A percentile compares a stretch with the other conserved stretches of the same genome.
These are phyloP conservation scores for Amphiduros pacificus DNA, from an alignment of 2,888 invertebrate species.

Conservation along the genomic window DNA sequence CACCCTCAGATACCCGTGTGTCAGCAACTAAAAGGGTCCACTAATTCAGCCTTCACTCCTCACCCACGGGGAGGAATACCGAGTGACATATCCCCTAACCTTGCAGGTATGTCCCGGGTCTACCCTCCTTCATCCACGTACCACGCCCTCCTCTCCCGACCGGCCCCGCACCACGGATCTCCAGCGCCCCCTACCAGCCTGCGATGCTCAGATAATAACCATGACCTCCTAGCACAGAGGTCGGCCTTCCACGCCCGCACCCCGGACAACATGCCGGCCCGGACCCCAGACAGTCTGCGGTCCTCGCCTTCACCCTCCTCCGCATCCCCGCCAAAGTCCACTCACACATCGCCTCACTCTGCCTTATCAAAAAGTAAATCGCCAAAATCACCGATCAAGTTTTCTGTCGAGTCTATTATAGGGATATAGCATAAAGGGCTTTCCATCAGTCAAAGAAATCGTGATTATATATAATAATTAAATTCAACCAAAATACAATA, in stretches of 20 bases:
- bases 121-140: not conserved
- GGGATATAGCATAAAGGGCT: constrained; percentile 21
- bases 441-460: too few relatives aligned
- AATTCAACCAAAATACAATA: too few relatives aligned
- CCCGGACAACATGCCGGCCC: not conserved
- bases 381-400: constrained; percentile 20
- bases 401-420: constrained; percentile 28
- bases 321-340: not conserved
- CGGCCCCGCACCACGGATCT: constrained; percentile 2
- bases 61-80: not conserved
- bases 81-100: not conserved
- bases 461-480: too few relatives aligned
- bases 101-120: not conserved
- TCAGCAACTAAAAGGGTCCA: not conserved
- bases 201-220: not conserved
- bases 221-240: constrained; percentile 15
- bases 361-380: not conserved
- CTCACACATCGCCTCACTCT: not conserved
- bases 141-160: not conserved
- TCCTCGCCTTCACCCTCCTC: constrained; percentile 5
- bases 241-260: constrained; percentile 22
- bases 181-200: not conserved
- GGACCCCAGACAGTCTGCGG: not conserved
- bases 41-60: not conserved
- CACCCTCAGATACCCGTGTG: not conserved